Evolutionary conservation across 2,797 vertebrate species (phyloP), one percentile per base, ranked within the genome.

Genomic region (Platyrinchus mystaceus): DNA sequence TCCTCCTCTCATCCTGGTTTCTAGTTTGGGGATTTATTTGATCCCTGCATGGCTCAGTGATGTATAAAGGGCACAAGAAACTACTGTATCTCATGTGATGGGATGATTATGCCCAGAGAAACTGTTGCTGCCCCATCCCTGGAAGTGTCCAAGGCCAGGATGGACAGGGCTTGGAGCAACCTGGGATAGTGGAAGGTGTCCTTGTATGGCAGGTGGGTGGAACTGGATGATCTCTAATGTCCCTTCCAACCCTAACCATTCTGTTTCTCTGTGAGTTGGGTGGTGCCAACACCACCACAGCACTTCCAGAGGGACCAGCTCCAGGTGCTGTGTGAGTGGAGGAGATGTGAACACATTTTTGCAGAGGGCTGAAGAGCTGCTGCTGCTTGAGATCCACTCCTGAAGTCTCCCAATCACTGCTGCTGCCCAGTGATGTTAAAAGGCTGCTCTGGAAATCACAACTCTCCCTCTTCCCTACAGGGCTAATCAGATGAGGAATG

Each of bases 81-180:
- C 21, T 55, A 12, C 26, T 4, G 4, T 21, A 23, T 41, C 30
- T 43, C 32, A 17, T 3, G 3, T 21, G 36, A 4, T 8, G 17
- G 27, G 17, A 26, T 12, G 13, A 34, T 32, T 3, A 6, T 44
- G 5, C 37, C 28, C 50, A 64, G 58, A 50, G 58, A 0, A 63
- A 20, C 12, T 77, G 24, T 64, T 53, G 36, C 9, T 69, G 41
- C 10, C 7, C 5, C 43, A 70, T 39, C n/a, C 3, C 58, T 64
- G 64, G 58, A 1, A 64, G 24, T 39, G 24, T 20, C 37, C 58
- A 19, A 27, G 44, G 27, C 23, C 32, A 69, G 27, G n/a, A 0
- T 77, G 50, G 28, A 32, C 0, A 0, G n/a, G 11, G 8, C 7
- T 77, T 58, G 58, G n/a, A 64, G 12, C 10, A 34, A 0, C 12